Percentiles rank a stretch among this genome's conserved stretches.
Evolutionary conservation across 2,888 invertebrate species (phyloP).

Genomic region (Graphium colonna): DNA sequence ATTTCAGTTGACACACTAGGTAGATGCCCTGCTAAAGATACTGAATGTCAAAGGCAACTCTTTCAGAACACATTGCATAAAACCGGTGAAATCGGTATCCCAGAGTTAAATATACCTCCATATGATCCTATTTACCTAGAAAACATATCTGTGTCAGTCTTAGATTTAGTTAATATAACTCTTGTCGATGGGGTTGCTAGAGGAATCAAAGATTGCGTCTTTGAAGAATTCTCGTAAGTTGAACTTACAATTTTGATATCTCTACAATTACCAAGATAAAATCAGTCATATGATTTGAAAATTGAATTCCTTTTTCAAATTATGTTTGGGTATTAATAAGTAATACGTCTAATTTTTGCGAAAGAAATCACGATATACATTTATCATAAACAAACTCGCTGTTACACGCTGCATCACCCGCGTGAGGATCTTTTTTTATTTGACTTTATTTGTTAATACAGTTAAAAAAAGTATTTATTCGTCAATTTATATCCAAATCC

Average conservation of each 20-base stretch:
- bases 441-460: neutral
- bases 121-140: slow-evolving; percentile 42
- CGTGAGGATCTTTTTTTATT: too few species aligned
- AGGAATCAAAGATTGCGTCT: slow-evolving; percentile 42
- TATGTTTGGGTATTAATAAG: too few species aligned
- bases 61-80: slow-evolving; percentile 32
- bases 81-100: slow-evolving; percentile 38
- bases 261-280: too few species aligned
- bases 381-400: too few species aligned
- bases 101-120: slow-evolving; percentile 40
- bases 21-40: slow-evolving; percentile 43
- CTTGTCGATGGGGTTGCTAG: slow-evolving; percentile 40
- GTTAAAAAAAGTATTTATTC: too few species aligned
- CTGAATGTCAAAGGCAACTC: slow-evolving; percentile 35
- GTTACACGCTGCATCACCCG: too few species aligned
- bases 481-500: too few species aligned
- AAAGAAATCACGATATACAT: too few species aligned
- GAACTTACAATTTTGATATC: too few species aligned
- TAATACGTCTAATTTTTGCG: neutral
- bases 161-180: slow-evolving; percentile 37
- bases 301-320: too few species aligned
- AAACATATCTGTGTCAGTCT: slow-evolving; percentile 35
- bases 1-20: slow-evolving; percentile 41
- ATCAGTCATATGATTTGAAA: too few species aligned
- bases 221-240: slow-evolving; percentile 42